phyloP scores from a whole-genome alignment of 2,113 vertebrate species.

The Potamarius usumacintae region DNA sequence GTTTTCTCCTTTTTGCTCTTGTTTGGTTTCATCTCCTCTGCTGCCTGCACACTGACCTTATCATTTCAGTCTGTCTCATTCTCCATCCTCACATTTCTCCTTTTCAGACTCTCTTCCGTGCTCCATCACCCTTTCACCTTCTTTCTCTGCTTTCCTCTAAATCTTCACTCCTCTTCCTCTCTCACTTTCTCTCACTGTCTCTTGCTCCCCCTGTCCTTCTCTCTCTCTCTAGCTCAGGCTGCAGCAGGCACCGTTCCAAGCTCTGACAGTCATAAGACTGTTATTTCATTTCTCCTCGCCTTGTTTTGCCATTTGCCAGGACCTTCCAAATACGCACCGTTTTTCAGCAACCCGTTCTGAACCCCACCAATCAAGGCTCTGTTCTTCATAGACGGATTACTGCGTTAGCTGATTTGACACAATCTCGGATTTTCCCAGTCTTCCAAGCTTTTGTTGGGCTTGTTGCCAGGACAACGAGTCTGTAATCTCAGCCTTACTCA shows the following conservation, averaged over 20 bases:
- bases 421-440: neutral
- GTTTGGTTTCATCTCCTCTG: neutral
- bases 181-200: conserved; percentile 2
- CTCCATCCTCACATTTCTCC: neutral
- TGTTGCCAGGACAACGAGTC: neutral
- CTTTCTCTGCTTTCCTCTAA: conserved; percentile 22
- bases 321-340: conserved; percentile 12
- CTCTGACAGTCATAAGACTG: conserved; percentile 54
- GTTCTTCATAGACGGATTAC: neutral
- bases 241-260: conserved; percentile 40
- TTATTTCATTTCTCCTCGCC: conserved; percentile 40
- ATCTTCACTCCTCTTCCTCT: neutral
- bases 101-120: neutral
- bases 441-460: neutral
- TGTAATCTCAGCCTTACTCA: neutral
- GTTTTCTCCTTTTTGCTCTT: conserved; percentile 20
- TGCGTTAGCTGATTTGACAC: neutral
- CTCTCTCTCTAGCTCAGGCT: conserved; percentile 53
- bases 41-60: neutral
- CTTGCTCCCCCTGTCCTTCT: neutral
- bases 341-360: conserved; percentile 11
- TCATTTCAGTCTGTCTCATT: neutral
- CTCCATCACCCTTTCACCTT: conserved; percentile 48
- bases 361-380: neutral
- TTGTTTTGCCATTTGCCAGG: conserved; percentile 20